Evolutionary conservation across 2,888 invertebrate genomes (phyloP), one percentile per base, ranked within the genome.

Genomic region (Hybos culiciformis): DNA sequence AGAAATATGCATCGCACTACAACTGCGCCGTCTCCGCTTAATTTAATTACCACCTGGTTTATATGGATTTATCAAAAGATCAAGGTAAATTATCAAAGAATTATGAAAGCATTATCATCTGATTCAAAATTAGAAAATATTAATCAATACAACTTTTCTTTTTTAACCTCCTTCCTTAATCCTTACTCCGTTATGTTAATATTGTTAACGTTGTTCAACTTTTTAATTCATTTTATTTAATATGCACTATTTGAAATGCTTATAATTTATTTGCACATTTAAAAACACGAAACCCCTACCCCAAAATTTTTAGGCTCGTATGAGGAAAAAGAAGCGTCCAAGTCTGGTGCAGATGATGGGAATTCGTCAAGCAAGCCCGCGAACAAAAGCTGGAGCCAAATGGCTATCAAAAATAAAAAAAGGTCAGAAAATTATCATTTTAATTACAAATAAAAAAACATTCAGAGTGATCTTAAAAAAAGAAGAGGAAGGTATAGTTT

Each of bases 1-100:
- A 75, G 97, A 52, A 94, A 94, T 62, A 98, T 98, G 96, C 97
- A 96, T 70, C 80, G 85, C 58, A 94, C 96, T 7, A 92, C 87
- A 44, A 93, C 96, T 1, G 96, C 98, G 1, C 97, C 98, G 0
- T 87, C 97, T 12, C 98, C 98, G 2, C 78, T 99, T 52, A 99
- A 98, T 68, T 76, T 99, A 51, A 78, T 98, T 57, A 96, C 94
- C 37, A 91, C 88, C 37, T 90, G 91, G 90, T 74, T 88, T 48
- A 80, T 85, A 68, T 90, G 85, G 72, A 71, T 91, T 51, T 79
- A 81, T 54, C 79, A 82, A 54, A 70, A 81, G 57, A 88, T 87
- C 71, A 83, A 75, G 74, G 78, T 78, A 69, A 62, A 60, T 56
- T 55, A 55, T 54, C 50, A 51, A 55, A 53, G 31, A 21, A 26